Base-by-base conservation (phyloP, 2,797 vertebrate species). In the Parambassis ranga region DNA sequence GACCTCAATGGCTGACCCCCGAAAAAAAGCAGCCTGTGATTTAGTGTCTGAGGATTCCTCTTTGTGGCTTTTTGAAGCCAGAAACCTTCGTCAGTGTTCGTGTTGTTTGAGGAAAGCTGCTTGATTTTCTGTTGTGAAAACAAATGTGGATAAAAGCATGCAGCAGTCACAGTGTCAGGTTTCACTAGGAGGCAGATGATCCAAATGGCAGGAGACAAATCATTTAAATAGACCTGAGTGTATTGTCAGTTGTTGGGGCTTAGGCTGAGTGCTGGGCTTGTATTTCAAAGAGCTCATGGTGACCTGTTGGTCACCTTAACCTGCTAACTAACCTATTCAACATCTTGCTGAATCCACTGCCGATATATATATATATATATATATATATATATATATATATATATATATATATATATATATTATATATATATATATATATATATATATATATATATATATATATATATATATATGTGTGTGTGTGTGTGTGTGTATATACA, bases 21-120 rank as follows among this genome's bases (percentile, higher is more conserved):
- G n/a, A n/a, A n/a, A n/a, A n/a, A n/a, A n/a, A n/a, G n/a, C n/a
- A n/a, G n/a, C n/a, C n/a, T 70, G 47, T 84, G 72, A 87, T 76
- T 72, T 79, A 52, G 46, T 52, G 73, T 63, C 64, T 58, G 43
- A 56, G 73, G 82, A 87, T 86, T 89, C 84, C 66, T 83, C 36
- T 2, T 16, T 27, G 77, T 62, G n/a, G n/a, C n/a, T n/a, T n/a
- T n/a, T n/a, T n/a, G n/a, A n/a, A n/a, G n/a, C n/a, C n/a, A n/a
- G n/a, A n/a, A n/a, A n/a, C n/a, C n/a, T n/a, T n/a, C n/a, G n/a
- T n/a, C n/a, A n/a, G n/a, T n/a, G n/a, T n/a, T n/a, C n/a, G 43
- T 8, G 26, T 19, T 46, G 43, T 2, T 10, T 16, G 2, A 19
- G 5, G 18, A 26, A 16, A 31, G 2, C 3, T 6, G 20, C 46